phyloP scores from a whole-genome alignment of 2,888 invertebrate species.

The Agriopis aurantiaria region DNA sequence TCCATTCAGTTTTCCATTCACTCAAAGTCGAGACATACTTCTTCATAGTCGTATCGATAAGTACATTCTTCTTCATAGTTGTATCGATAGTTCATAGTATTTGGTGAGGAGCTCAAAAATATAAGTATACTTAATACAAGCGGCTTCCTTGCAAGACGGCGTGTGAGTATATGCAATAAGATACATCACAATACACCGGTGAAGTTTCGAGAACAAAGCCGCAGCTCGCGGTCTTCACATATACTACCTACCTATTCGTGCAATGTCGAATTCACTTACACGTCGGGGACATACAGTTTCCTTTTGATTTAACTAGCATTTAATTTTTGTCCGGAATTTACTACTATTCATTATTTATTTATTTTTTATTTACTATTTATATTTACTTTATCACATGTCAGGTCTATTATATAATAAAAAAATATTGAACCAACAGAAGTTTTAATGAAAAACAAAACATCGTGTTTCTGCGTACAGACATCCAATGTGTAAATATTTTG shows the following conservation, averaged over 20 bases:
- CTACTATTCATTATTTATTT: no score
- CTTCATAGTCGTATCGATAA: background rate
- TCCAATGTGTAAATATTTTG: no score
- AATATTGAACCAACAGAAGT: no score
- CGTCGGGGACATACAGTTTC: constrained; percentile 58
- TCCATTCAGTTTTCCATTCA: background rate
- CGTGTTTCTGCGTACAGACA: no score
- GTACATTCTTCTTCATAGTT: background rate
- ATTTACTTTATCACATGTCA: no score
- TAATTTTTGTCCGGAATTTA: no score
- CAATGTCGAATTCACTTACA: constrained; percentile 81
- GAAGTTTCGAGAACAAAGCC: constrained; percentile 82
- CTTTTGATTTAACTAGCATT: constrained; percentile 9
- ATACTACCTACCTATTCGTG: constrained; percentile 68
- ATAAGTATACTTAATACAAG: background rate
- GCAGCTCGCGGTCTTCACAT: constrained; percentile 72
- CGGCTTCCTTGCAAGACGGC: constrained; percentile 53
- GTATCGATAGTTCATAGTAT: background rate
- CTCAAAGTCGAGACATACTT: background rate
- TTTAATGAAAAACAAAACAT: no score
- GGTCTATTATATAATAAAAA: no score
- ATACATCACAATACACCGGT: constrained; percentile 71
- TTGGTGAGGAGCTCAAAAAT: background rate
- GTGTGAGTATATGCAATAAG: constrained; percentile 73
- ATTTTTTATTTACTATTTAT: no score